Evolutionary conservation across 2,113 vertebrate genomes (phyloP), one percentile per base, ranked within the genome.

Genomic region (Galbula dea): DNA sequence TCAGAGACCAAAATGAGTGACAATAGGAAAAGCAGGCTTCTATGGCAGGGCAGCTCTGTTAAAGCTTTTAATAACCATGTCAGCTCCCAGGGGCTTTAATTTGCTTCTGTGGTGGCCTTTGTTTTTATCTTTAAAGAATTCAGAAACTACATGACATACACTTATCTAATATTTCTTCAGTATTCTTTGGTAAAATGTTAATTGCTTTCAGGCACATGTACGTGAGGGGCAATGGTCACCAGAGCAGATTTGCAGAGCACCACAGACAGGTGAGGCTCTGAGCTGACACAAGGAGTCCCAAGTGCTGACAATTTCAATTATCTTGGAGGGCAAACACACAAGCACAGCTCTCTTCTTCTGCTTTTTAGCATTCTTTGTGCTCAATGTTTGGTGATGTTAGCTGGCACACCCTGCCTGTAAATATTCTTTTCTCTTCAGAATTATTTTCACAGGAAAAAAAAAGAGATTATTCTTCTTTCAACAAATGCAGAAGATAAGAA

Each of bases 71-170:
- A 88, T 95, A 94, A 96, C 85, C 75, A 83, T 90, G 91, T 94
- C 90, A 91, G 85, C 76, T 96, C 95, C 94, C 95, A 96, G 73
- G 95, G 89, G 93, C 89, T 96, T 96, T 92, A 95, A 97, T 96
- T 97, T 95, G 86, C 78, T 95, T 91, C 86, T 96, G 71, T 69
- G 93, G 80, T 94, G 85, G 91, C 92, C 92, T 91, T 96, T 96
- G 82, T 94, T 94, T 95, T 94, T 96, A 91, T 76, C 86, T 93
- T 95, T 90, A 96, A 88, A 96, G 88, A 93, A 93, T 71, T 93
- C 79, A 85, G 80, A 80, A 85, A 94, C 91, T 93, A 92, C 83
- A 94, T 34, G 81, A 93, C 79, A 92, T 36, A 86, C 41, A 76
- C 3, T 8, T 65, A 86, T 80, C 68, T 90, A 48, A 12, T 75